These are phyloP conservation scores for Nephrotoma guestfalica DNA, from an alignment of 2,888 invertebrate species.

Conservation along the genomic window DNA sequence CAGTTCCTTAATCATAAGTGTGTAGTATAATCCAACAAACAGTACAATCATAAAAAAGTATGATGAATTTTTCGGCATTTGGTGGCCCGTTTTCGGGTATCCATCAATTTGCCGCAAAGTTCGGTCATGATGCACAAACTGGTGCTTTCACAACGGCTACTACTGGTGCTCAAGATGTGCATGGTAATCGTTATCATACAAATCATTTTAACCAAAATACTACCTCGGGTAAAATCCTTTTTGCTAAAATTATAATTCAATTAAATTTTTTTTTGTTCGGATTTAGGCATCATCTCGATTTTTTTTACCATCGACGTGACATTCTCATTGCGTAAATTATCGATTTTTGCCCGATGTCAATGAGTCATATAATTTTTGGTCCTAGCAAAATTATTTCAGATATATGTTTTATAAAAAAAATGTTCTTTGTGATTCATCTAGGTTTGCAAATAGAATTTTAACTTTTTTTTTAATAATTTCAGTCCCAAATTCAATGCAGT, in stretches of 20 bases:
- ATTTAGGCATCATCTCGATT: neutral
- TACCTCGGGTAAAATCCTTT: slow-evolving; percentile 27
- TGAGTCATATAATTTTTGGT: neutral
- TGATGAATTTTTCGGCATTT: slow-evolving; percentile 35
- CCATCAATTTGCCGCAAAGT: slow-evolving; percentile 34
- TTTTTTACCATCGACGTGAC: neutral
- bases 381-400: neutral
- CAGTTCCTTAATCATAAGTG: slow-evolving; percentile 2
- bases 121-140: slow-evolving; percentile 29
- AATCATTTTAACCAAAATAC: slow-evolving; percentile 34
- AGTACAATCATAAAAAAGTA: slow-evolving; percentile 11
- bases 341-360: neutral
- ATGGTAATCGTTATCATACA: slow-evolving; percentile 32
- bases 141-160: slow-evolving; percentile 29
- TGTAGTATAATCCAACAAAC: neutral
- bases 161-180: slow-evolving; percentile 22
- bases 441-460: neutral
- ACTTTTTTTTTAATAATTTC: slow-evolving; percentile 10
- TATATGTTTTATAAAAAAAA: neutral
- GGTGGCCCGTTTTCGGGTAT: slow-evolving; percentile 33
- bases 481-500: slow-evolving; percentile 33
- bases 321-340: neutral
- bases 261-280: neutral
- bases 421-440: neutral
- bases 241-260: neutral